phyloP scores from a whole-genome alignment of 2,888 invertebrate genomes.

The Bimastos eiseni region DNA sequence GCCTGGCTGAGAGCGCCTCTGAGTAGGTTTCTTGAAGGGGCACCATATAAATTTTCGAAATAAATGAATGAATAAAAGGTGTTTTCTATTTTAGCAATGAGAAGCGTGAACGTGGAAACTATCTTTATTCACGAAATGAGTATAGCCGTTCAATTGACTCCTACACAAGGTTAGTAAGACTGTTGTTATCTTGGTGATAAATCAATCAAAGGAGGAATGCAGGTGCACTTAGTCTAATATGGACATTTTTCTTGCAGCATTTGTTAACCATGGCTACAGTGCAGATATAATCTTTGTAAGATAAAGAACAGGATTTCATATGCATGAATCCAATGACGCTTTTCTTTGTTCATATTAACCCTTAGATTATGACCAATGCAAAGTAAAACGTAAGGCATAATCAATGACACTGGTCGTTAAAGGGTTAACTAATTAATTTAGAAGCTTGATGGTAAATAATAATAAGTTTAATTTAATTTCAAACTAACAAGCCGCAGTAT shows the following conservation, averaged over 20 bases:
- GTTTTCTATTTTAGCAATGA: conserved; percentile 66
- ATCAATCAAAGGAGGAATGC: background rate
- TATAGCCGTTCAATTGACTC: conserved; percentile 80
- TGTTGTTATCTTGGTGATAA: background rate
- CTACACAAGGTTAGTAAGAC: conserved; percentile 69
- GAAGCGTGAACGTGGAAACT: conserved; percentile 85
- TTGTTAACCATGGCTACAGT: background rate
- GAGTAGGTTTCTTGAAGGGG: no score
- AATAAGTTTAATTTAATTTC: no score
- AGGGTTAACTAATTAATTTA: background rate
- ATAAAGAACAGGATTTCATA: no score
- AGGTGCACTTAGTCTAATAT: background rate
- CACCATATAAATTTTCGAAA: no score
- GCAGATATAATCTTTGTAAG: background rate
- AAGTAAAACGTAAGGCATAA: no score
- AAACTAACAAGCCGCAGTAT: no score
- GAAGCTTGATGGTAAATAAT: no score
- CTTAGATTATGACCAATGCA: no score
- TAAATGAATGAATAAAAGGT: no score
- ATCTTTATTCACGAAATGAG: conserved; percentile 84
- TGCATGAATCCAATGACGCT: no score
- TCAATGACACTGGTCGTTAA: no score
- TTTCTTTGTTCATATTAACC: background rate
- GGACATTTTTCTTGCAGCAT: background rate
- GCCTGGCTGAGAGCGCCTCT: no score